Base-by-base conservation (phyloP, 1,140 invertebrate genomes). In the Heterodera schachtii region DNA sequence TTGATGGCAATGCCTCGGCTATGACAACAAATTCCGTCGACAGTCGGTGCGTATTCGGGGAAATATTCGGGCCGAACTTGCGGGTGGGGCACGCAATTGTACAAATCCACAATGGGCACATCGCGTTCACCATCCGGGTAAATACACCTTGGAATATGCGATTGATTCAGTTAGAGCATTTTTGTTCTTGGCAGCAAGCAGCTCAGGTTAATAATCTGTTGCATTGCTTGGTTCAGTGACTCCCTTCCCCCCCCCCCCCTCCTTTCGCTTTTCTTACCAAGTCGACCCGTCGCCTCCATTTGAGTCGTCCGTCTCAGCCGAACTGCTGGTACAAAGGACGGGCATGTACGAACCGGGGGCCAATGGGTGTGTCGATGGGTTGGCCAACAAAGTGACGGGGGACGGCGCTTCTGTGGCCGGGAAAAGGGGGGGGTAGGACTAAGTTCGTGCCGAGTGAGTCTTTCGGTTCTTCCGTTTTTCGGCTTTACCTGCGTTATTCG, bases 21-120 rank as follows among this genome's bases (percentile, higher is more conserved):
- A 73, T 86, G 87, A 74, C 87, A 88, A 78, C 87, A 88, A 66
- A 88, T 85, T 13, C 87, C 87, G 70, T 88, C 88, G 6, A 90
- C 81, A 4, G 81, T 87, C 13, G 87, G 85, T 0, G 88, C 70
- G 77, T 90, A 88, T 47, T 89, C 87, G 11, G 87, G 81, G 75
- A 88, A 88, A 31, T 82, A 80, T 19, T 90, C 88, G 46, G 84
- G 80, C 43, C 81, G 88, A 3, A 86, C 81, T 67, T 88, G 87
- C 19, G 87, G 87, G 81, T 88, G 87, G 13, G 86, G 82, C 41
- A 88, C 79, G 67, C 87, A 88, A 69, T 89, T 88, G 86, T 88
- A 88, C 31, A 90, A 85, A 64, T 88, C 87, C 9, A 87, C 87
- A 66, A 88, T 82, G 74, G 78, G 88, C 64, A 90, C 73, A 66